A percentile compares a stretch with the other conserved stretches of the same genome.
Evolutionary conservation across 2,113 vertebrate species (phyloP).

Genomic region (Rhodinocichla rosea): DNA sequence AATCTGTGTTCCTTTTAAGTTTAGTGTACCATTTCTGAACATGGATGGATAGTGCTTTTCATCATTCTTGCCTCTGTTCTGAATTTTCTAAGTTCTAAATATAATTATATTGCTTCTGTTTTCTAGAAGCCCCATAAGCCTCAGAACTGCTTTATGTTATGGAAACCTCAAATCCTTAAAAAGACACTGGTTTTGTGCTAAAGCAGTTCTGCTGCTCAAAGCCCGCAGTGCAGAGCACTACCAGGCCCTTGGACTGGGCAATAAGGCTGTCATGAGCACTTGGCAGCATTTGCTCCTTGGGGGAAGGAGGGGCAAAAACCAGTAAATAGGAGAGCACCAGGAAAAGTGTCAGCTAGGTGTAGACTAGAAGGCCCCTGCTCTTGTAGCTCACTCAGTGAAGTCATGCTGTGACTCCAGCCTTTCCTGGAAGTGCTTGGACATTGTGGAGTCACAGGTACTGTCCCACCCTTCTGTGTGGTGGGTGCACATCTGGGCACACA

Average conservation of each 20-base stretch:
- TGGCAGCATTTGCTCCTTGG: not conserved
- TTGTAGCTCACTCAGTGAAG: not conserved
- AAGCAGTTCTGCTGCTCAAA: not conserved
- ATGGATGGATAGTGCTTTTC: not conserved
- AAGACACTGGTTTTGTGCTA: not conserved
- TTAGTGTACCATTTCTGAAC: not conserved
- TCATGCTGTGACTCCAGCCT: not conserved
- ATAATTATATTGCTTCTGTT: not conserved
- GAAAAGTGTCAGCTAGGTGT: not conserved
- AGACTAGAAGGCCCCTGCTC: not conserved
- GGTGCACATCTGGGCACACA: too few relatives aligned
- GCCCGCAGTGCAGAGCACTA: fast-evolving
- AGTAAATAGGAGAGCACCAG: not conserved
- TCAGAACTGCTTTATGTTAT: not conserved
- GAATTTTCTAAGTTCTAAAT: not conserved
- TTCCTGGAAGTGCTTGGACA: not conserved
- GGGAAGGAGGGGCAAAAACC: not conserved
- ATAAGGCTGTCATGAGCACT: not conserved
- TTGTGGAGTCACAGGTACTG: not conserved
- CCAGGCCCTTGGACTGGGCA: not conserved
- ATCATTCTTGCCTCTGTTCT: not conserved
- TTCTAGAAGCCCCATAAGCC: not conserved
- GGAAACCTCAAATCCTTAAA: not conserved
- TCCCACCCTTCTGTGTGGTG: not conserved
- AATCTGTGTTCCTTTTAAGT: not conserved